These are phyloP conservation scores for Leptinotarsa haldemani DNA, from an alignment of 2,888 invertebrate species.

Conservation along the genomic window DNA sequence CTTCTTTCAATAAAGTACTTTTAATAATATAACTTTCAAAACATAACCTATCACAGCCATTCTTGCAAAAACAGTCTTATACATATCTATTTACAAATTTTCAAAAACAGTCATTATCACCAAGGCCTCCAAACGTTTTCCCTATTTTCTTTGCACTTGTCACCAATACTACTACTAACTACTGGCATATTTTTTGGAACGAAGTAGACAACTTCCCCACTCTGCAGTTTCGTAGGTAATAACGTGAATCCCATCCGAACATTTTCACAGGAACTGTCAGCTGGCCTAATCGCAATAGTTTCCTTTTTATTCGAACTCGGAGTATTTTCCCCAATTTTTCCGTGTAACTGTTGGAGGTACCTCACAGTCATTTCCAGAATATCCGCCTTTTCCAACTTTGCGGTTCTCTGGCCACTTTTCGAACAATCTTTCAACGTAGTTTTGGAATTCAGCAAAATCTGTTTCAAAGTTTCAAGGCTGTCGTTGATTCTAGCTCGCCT, in stretches of 20 bases:
- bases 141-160: conserved; percentile 35
- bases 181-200: conserved; percentile 54
- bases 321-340: conserved; percentile 51
- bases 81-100: conserved; percentile 32
- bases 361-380: conserved; percentile 74
- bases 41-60: conserved; percentile 38
- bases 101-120: conserved; percentile 48
- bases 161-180: conserved; percentile 2
- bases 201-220: conserved; percentile 65
- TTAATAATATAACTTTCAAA: conserved; percentile 34
- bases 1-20: conserved; percentile 24
- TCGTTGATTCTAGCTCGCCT: conserved; percentile 69
- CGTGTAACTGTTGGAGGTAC: conserved; percentile 69
- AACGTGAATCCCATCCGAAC: conserved; percentile 56
- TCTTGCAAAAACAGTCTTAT: conserved; percentile 35
- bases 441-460: conserved; percentile 66
- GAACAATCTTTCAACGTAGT: conserved; percentile 56
- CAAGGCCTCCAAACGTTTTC: conserved; percentile 63
- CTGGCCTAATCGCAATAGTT: conserved; percentile 45
- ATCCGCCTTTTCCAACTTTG: conserved; percentile 75
- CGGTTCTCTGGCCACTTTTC: conserved; percentile 63
- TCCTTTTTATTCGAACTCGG: conserved; percentile 38
- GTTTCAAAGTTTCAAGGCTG: conserved; percentile 68
- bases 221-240: conserved; percentile 62
- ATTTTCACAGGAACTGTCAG: conserved; percentile 54